These are phyloP conservation scores for Leptopilina clavipes DNA, from an alignment of 1,140 invertebrate genomes.

Conservation along the genomic window DNA sequence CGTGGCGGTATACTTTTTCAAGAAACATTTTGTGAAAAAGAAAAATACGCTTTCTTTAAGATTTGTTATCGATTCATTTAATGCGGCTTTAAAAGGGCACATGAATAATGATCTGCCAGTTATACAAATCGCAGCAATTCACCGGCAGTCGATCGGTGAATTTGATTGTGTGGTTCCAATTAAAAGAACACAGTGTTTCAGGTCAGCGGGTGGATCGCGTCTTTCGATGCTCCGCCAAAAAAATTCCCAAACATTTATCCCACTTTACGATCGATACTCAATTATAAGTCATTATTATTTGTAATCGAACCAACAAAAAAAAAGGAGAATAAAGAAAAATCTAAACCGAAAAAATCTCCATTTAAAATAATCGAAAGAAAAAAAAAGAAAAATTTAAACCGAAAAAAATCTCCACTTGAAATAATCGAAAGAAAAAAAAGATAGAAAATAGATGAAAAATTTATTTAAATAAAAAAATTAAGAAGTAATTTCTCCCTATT, in stretches of 20 bases:
- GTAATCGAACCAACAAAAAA: conserved; percentile 12
- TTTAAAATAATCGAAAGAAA: too few species aligned
- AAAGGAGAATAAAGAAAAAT: too few species aligned
- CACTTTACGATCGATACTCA: conserved; percentile 34
- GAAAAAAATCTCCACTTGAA: too few species aligned
- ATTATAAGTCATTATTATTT: conserved; percentile 25
- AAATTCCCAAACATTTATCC: conserved; percentile 39
- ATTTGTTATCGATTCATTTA: conserved; percentile 52
- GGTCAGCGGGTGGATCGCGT: conserved; percentile 64
- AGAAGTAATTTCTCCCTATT: too few species aligned
- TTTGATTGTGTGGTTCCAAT: conserved; percentile 68
- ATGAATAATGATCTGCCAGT: conserved; percentile 72
- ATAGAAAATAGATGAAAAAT: too few species aligned
- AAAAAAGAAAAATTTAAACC: too few species aligned
- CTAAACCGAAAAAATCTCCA: too few species aligned
- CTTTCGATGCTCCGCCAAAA: conserved; percentile 34
- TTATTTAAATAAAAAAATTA: too few species aligned
- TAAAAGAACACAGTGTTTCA: conserved; percentile 69
- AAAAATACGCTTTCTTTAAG: conserved; percentile 52
- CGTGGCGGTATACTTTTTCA: not conserved
- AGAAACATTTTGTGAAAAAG: conserved; percentile 2
- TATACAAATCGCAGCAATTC: conserved; percentile 72
- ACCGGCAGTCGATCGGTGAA: conserved; percentile 66
- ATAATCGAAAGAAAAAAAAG: too few species aligned
- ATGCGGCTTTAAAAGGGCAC: conserved; percentile 47